Evolutionary conservation across 2,113 vertebrate genomes (phyloP).

Genomic region (Zapus hudsonius): DNA sequence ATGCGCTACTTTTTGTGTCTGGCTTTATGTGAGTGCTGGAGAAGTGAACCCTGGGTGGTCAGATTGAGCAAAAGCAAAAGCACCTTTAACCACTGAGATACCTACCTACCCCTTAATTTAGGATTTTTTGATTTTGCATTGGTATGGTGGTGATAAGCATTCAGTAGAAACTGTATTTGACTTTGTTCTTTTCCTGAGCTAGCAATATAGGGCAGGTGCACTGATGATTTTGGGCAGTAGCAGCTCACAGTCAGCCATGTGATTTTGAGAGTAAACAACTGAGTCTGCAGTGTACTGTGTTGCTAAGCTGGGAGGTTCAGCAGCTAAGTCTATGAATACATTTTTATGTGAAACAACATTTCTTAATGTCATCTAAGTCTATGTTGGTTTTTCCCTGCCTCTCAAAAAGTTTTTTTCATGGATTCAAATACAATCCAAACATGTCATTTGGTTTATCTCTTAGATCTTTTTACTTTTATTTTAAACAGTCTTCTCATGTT

Average conservation of each 20-base stretch:
- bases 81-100: too few relatives aligned
- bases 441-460: slow-evolving; percentile 30
- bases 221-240: neutral
- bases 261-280: neutral
- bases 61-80: too few relatives aligned
- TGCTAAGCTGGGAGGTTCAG: neutral
- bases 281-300: neutral
- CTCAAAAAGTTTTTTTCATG: slow-evolving; percentile 28
- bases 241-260: neutral
- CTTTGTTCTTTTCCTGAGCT: neutral
- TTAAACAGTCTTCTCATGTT: slow-evolving; percentile 22
- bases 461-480: slow-evolving; percentile 29
- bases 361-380: neutral
- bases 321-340: neutral
- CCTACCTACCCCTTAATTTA: too few relatives aligned
- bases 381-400: neutral
- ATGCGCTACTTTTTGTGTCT: too few relatives aligned
- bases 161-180: neutral
- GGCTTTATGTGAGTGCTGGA: too few relatives aligned
- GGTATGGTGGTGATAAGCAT: neutral
- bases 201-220: neutral
- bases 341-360: neutral
- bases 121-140: neutral
- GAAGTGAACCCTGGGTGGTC: too few relatives aligned
- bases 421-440: slow-evolving; percentile 11